Conservation (phyloP, 2,888 invertebrate species). For the Sphaerophoria rueppellii region DNA sequence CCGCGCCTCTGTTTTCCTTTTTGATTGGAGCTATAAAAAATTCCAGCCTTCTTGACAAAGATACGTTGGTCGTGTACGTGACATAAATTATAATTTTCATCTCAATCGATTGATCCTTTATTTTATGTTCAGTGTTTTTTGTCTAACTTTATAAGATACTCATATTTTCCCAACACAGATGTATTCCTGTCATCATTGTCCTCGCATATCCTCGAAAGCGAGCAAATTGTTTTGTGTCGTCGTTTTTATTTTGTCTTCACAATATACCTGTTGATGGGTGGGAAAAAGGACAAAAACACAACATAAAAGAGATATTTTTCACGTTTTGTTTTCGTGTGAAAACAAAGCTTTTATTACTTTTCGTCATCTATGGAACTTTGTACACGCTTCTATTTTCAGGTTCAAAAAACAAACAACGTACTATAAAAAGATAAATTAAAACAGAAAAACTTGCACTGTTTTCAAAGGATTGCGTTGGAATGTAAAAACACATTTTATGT, state of each 20-base stretch:
- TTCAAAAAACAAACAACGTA: too few relatives aligned
- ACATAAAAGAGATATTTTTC: slow-evolving; percentile 20
- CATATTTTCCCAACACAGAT: not conserved
- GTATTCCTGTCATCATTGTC: not conserved
- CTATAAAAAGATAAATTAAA: too few relatives aligned
- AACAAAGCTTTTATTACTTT: slow-evolving; percentile 5
- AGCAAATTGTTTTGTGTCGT: not conserved
- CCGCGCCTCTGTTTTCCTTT: not conserved
- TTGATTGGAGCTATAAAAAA: slow-evolving; percentile 28
- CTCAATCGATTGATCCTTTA: slow-evolving; percentile 6
- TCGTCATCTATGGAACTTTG: not conserved
- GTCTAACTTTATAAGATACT: not conserved
- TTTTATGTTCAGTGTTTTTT: not conserved
- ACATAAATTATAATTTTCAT: slow-evolving; percentile 20
- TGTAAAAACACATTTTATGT: too few relatives aligned
- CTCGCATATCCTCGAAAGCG: not conserved
- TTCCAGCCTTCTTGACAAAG: slow-evolving; percentile 15
- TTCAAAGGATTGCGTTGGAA: too few relatives aligned
- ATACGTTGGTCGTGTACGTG: slow-evolving; percentile 1
- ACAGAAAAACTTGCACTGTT: too few relatives aligned
- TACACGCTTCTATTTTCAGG: too few relatives aligned
- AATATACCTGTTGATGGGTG: slow-evolving; percentile 12
- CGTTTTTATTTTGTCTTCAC: slow-evolving; percentile 13
- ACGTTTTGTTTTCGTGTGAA: not conserved
- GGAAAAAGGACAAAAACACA: not conserved